These are phyloP conservation scores for Petrocephalus microphthalmus DNA, from an alignment of 2,113 vertebrate species.

Conservation along the genomic window DNA sequence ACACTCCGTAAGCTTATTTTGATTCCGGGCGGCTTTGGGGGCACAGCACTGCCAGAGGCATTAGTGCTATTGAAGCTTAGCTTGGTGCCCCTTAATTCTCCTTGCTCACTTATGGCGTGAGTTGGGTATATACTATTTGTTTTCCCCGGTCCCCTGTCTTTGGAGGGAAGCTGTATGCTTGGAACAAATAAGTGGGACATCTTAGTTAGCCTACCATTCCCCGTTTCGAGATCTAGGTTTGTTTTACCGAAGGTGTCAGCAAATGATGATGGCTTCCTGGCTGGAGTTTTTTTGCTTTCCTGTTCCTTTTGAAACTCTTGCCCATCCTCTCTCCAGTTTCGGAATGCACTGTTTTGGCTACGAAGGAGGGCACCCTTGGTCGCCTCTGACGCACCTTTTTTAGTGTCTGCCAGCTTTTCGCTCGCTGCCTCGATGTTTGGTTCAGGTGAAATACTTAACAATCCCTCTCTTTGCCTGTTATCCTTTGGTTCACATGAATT, in stretches of 20 bases:
- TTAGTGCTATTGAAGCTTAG: constrained; percentile 25
- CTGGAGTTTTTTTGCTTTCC: constrained; percentile 11
- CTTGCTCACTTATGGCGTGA: constrained; percentile 13
- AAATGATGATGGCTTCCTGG: not conserved
- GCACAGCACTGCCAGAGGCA: constrained; percentile 29
- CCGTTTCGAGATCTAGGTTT: constrained; percentile 40
- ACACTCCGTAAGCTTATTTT: constrained; percentile 81
- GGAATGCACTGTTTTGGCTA: constrained; percentile 76
- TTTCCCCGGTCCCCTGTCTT: constrained; percentile 56
- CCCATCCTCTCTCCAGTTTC: constrained; percentile 70
- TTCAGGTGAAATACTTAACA: constrained; percentile 21
- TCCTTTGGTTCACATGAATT: constrained; percentile 60
- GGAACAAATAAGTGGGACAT: constrained; percentile 85
- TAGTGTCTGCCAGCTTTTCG: constrained; percentile 55
- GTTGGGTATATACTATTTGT: constrained; percentile 17
- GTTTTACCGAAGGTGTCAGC: not conserved
- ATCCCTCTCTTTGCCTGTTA: constrained; percentile 41
- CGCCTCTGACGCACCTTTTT: constrained; percentile 55
- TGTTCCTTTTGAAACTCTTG: constrained; percentile 45
- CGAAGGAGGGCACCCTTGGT: constrained; percentile 62
- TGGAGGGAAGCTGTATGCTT: constrained; percentile 70
- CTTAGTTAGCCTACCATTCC: constrained; percentile 68
- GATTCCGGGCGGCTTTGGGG: constrained; percentile 72
- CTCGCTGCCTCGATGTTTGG: not conserved
- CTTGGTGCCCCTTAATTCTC: constrained; percentile 37